phyloP scores from a whole-genome alignment of 2,888 invertebrate genomes.

The Apomyelois bistriatella region DNA sequence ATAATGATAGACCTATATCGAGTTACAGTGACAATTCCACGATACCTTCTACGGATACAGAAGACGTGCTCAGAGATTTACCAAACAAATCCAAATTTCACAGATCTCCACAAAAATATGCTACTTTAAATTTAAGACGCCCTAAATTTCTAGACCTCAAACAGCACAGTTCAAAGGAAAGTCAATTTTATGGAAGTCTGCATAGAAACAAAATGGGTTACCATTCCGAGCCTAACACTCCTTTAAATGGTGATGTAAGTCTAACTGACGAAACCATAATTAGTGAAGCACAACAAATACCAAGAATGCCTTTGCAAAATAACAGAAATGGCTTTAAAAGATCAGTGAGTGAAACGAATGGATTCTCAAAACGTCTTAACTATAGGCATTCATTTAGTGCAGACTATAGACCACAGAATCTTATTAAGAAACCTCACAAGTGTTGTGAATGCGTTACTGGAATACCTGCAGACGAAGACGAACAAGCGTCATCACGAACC shows the following conservation, averaged over 20 bases:
- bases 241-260: constrained; percentile 54
- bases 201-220: constrained; percentile 69
- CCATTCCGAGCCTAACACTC: constrained; percentile 75
- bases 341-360: constrained; percentile 70
- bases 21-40: constrained; percentile 76
- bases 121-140: constrained; percentile 67
- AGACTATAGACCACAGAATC: constrained; percentile 56
- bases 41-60: constrained; percentile 72
- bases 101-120: constrained; percentile 73
- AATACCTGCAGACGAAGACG: constrained; percentile 59
- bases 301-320: constrained; percentile 68
- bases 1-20: constrained; percentile 74
- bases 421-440: constrained; percentile 62
- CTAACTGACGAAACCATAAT: constrained; percentile 57
- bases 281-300: constrained; percentile 67
- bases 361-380: constrained; percentile 68
- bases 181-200: constrained; percentile 60
- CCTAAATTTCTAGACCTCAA: constrained; percentile 73
- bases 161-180: constrained; percentile 48
- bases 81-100: constrained; percentile 73
- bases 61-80: constrained; percentile 71
- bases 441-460: constrained; percentile 76
- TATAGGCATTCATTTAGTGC: constrained; percentile 75
- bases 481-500: constrained; percentile 51
- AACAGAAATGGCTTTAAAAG: constrained; percentile 69